These are phyloP conservation scores for Lutjanus erythropterus DNA, from an alignment of 2,113 vertebrate species.

Conservation along the genomic window DNA sequence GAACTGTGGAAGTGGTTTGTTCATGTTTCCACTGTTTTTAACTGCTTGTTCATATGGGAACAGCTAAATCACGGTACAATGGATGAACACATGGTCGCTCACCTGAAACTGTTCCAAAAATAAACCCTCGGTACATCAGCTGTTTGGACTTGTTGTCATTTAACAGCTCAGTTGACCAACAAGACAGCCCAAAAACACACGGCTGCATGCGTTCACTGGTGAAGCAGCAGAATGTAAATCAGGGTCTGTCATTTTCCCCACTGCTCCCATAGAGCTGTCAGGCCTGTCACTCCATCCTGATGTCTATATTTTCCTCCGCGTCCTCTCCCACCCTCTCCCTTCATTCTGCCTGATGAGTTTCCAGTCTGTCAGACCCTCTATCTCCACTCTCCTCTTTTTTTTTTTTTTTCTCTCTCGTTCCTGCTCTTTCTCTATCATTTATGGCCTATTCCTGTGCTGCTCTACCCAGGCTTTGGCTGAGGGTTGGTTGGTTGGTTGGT, in stretches of 20 bases:
- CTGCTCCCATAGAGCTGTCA: slow-evolving; percentile 14
- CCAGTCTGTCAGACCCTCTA: slow-evolving; percentile 48
- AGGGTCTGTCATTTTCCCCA: slow-evolving; percentile 5
- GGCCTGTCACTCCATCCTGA: slow-evolving; percentile 53
- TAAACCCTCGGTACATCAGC: slow-evolving; percentile 39
- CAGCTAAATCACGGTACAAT: slow-evolving; percentile 40
- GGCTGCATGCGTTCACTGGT: not conserved
- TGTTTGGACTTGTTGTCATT: slow-evolving; percentile 31
- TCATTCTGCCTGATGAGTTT: slow-evolving; percentile 50
- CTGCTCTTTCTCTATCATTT: slow-evolving; percentile 62
- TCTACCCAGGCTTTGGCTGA: slow-evolving; percentile 42
- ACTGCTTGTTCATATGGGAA: slow-evolving; percentile 1
- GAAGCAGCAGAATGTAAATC: slow-evolving; percentile 24
- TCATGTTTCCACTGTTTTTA: not conserved
- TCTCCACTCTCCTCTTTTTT: slow-evolving; percentile 8
- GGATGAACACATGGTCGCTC: slow-evolving; percentile 42
- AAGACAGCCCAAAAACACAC: not conserved
- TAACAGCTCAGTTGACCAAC: slow-evolving; percentile 39
- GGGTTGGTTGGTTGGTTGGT: slow-evolving; percentile 36
- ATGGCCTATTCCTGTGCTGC: slow-evolving; percentile 55
- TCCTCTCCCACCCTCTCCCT: slow-evolving; percentile 38
- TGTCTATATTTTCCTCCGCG: slow-evolving; percentile 56
- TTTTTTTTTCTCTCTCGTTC: slow-evolving; percentile 1
- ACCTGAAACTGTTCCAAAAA: slow-evolving; percentile 62
- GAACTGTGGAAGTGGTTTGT: not conserved